Percentiles rank a stretch among this genome's conserved stretches.
Conservation (phyloP, 2,888 invertebrate species). For the Serrognathus titanus region DNA sequence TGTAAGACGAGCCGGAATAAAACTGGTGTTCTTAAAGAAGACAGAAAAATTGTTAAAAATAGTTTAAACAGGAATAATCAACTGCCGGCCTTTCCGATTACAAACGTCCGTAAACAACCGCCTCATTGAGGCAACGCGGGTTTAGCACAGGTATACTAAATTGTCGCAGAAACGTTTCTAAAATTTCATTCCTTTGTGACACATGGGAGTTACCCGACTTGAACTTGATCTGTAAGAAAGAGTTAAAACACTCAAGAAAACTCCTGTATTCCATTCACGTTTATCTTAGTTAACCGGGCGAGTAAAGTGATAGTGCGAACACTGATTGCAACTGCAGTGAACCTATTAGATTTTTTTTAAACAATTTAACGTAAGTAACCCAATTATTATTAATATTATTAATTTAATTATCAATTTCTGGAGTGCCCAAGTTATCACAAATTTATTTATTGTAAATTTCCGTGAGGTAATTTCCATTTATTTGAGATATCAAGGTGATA, state of each 20-base stretch:
- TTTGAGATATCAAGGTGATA: no score
- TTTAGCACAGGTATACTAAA: background rate
- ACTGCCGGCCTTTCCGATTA: background rate
- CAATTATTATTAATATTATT: background rate
- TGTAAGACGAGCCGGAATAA: no score
- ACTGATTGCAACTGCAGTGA: no score
- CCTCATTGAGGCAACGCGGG: background rate
- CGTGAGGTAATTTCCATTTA: no score
- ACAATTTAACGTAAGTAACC: no score
- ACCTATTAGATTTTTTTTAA: no score
- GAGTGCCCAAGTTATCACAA: no score
- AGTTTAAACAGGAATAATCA: no score
- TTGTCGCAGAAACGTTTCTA: background rate
- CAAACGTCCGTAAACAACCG: background rate
- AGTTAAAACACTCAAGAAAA: slow-evolving; percentile 12
- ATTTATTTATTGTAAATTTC: no score
- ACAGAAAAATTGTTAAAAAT: no score
- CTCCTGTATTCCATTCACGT: slow-evolving; percentile 10
- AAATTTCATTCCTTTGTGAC: slow-evolving; percentile 8
- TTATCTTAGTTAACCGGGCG: background rate
- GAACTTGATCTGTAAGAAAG: slow-evolving; percentile 19
- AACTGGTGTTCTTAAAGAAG: no score
- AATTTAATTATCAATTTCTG: background rate
- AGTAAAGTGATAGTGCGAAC: no score
- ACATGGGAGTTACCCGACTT: slow-evolving; percentile 16